Evolutionary conservation across 2,797 vertebrate genomes (phyloP).

Genomic region (Chelon auratus): DNA sequence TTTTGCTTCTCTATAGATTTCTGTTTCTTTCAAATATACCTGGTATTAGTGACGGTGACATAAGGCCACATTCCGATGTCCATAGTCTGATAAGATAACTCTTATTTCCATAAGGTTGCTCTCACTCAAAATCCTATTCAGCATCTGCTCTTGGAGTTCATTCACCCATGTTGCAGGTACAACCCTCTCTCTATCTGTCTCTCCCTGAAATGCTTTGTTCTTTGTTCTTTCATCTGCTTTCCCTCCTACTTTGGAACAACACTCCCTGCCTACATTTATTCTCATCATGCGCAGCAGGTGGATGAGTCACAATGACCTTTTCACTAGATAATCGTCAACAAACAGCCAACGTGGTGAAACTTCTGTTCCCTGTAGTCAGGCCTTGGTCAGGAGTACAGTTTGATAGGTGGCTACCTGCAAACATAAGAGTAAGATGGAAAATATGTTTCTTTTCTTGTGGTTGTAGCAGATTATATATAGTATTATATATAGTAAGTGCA

Average conservation of each 20-base stretch:
- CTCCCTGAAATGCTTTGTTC: slow-evolving; percentile 1
- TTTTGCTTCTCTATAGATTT: no score
- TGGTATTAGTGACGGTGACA: neutral
- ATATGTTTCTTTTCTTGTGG: neutral
- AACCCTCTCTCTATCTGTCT: neutral
- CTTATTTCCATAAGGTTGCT: neutral
- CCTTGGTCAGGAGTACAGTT: slow-evolving; percentile 1
- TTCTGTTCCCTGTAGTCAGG: slow-evolving; percentile 13
- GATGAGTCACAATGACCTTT: slow-evolving; percentile 65
- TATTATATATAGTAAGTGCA: slow-evolving; percentile 11
- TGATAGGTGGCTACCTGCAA: slow-evolving; percentile 34
- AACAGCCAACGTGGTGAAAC: slow-evolving; percentile 13
- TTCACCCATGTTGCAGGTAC: slow-evolving; percentile 25
- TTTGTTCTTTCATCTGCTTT: slow-evolving; percentile 28
- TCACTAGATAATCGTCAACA: slow-evolving; percentile 47
- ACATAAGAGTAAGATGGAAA: slow-evolving; percentile 14
- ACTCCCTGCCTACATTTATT: slow-evolving; percentile 32
- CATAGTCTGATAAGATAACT: slow-evolving; percentile 25
- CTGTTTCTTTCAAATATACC: no score
- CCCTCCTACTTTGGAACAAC: slow-evolving; percentile 12
- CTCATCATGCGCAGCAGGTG: slow-evolving; percentile 36
- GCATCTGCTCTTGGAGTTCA: slow-evolving; percentile 26
- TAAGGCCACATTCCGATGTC: slow-evolving; percentile 17
- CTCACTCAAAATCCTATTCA: slow-evolving; percentile 35
- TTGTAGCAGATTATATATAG: slow-evolving; percentile 15